These are phyloP conservation scores for Holacanthus passer DNA, from an alignment of 2,113 vertebrate species.

Conservation along the genomic window DNA sequence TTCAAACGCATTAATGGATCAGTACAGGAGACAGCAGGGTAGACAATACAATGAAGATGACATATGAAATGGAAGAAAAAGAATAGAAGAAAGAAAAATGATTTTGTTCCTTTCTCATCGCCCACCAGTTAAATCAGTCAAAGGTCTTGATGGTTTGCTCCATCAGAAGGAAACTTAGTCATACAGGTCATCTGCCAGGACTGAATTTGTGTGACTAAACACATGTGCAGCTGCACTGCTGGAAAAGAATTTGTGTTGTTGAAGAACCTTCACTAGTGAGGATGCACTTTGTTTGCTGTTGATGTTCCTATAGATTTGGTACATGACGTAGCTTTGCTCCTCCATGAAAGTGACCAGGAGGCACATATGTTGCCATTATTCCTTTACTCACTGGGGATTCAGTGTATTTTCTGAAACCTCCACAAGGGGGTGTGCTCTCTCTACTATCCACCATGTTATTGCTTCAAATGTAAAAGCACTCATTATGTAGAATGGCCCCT, in stretches of 20 bases:
- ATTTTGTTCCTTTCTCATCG: neutral
- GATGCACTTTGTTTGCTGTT: neutral
- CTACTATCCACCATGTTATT: neutral
- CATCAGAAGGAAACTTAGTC: neutral
- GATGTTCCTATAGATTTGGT: neutral
- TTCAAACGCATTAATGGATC: neutral
- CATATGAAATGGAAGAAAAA: neutral
- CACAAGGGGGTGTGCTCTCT: constrained; percentile 29
- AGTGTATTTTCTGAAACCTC: neutral
- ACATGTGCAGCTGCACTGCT: neutral
- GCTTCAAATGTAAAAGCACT: neutral
- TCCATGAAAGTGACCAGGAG: neutral
- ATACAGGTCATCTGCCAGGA: neutral
- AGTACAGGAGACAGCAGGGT: neutral
- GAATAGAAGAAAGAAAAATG: too few relatives aligned
- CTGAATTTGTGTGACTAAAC: neutral
- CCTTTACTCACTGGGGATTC: neutral
- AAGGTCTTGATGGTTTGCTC: neutral
- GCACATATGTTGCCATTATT: neutral
- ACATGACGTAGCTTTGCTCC: neutral
- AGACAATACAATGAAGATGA: neutral
- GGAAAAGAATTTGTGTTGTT: neutral
- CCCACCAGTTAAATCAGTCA: neutral
- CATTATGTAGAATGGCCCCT: neutral
- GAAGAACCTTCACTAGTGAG: too few relatives aligned